Evolutionary conservation across 2,113 vertebrate genomes (phyloP).

Genomic region (Gallinago media): DNA sequence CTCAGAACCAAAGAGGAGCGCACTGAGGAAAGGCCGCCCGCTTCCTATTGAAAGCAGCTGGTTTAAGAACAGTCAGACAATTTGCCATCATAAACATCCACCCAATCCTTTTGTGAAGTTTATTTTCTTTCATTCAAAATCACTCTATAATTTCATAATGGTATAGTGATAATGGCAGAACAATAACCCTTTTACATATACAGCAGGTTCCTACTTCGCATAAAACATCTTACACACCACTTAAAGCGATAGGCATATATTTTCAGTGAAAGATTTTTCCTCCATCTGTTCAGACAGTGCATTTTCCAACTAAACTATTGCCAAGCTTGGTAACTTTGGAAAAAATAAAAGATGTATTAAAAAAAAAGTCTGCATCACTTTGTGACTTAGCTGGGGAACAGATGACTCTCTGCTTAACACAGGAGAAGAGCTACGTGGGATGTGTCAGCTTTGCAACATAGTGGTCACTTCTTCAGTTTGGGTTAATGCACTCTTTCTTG

Average conservation of each 20-base stretch:
- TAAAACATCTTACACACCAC: neutral
- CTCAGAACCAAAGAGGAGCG: neutral
- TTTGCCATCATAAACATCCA: neutral
- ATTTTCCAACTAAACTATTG: neutral
- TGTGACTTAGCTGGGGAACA: neutral
- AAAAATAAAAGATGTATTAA: neutral
- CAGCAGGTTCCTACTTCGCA: neutral
- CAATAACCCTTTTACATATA: slow-evolving; percentile 19
- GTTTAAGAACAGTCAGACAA: neutral
- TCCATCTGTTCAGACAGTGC: neutral
- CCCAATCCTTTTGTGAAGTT: neutral
- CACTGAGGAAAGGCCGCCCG: neutral
- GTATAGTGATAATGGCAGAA: neutral
- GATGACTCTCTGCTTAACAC: neutral
- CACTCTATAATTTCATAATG: neutral
- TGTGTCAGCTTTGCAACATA: neutral
- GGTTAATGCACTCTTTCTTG: neutral
- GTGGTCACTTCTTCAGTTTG: neutral
- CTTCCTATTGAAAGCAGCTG: slow-evolving; percentile 1
- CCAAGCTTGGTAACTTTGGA: neutral
- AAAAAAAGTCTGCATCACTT: neutral
- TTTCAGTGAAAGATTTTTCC: slow-evolving; percentile 20
- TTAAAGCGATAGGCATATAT: neutral
- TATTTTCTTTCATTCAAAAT: slow-evolving; percentile 16
- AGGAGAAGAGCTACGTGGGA: neutral